These are phyloP conservation scores for Styela plicata DNA, from an alignment of 23 tunicate species.

Conservation along the genomic window DNA sequence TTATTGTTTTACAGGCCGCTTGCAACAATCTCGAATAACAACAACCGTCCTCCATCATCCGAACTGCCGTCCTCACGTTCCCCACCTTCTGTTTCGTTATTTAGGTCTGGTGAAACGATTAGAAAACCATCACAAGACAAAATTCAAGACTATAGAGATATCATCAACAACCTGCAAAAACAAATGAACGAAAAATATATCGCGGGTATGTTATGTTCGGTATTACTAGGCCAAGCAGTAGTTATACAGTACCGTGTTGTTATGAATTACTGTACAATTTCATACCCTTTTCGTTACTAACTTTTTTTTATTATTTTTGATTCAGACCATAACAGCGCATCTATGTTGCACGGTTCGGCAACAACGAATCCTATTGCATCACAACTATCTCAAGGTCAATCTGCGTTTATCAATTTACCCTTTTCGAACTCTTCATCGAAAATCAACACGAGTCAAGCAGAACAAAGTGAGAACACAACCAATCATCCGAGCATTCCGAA, in stretches of 20 bases:
- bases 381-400: not conserved
- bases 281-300: too few relatives aligned
- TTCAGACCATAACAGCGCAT: not conserved
- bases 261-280: too few relatives aligned
- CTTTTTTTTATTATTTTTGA: too few relatives aligned
- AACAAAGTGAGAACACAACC: too few relatives aligned
- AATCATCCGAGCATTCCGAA: not conserved
- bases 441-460: not conserved
- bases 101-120: not conserved
- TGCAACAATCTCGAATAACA: not conserved
- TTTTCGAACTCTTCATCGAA: not conserved
- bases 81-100: not conserved
- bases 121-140: not conserved
- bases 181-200: not conserved
- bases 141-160: not conserved
- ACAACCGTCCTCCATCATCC: not conserved
- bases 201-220: not conserved
- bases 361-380: not conserved
- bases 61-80: not conserved
- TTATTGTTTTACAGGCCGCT: too few relatives aligned
- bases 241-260: too few relatives aligned
- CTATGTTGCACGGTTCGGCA: not conserved
- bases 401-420: not conserved
- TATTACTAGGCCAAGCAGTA: too few relatives aligned
- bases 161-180: not conserved